Evolutionary conservation across 2,113 vertebrate species (phyloP), one percentile per base, ranked within the genome.

Genomic region (Conger conger): DNA sequence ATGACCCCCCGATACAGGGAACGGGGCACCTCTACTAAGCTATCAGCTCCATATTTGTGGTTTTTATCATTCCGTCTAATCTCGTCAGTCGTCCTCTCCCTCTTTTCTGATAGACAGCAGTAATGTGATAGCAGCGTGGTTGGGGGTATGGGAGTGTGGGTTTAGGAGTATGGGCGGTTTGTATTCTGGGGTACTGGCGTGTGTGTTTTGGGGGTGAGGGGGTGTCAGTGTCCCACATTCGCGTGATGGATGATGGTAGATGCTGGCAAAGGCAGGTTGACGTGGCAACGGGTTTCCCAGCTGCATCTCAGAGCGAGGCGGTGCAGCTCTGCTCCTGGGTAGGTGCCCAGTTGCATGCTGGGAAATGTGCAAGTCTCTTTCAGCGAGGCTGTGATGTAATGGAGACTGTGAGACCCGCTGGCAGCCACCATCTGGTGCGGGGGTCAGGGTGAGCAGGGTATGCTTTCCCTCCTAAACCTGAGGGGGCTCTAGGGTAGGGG

Each of bases 171-270:
- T 2, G 54, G 54, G 54, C 2, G 54, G 86, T 89, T 80, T 33
- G 54, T 81, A 42, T 42, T 42, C 9, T 80, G 63, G 42, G 82
- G 38, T 2, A 42, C 40, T 4, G 40, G 4, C n/a, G 86, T 89
- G 80, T 33, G 54, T 81, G 9, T 42, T 42, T 42, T 80, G 63
- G 42, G 82, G 38, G 1, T 6, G 4, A 9, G 40, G 4, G 16
- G 84, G 84, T 88, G 86, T 91, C 91, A 89, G 30, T 82, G 89
- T 81, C 91, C 90, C 86, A 90, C 85, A 92, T 95, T 92, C 93
- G 90, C 90, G 91, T 95, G 94, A 95, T 93, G 93, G 93, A 95
- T 95, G 92, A 89, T 87, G 86, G 88, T 84, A 54, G 84, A 85
- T 88, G 87, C 86, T 89, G 91, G 90, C 76, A 13, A 88, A 88